Evolutionary conservation across 1,140 invertebrate species (phyloP), one percentile per base, ranked within the genome.

Genomic region (Callitettix versicolor): DNA sequence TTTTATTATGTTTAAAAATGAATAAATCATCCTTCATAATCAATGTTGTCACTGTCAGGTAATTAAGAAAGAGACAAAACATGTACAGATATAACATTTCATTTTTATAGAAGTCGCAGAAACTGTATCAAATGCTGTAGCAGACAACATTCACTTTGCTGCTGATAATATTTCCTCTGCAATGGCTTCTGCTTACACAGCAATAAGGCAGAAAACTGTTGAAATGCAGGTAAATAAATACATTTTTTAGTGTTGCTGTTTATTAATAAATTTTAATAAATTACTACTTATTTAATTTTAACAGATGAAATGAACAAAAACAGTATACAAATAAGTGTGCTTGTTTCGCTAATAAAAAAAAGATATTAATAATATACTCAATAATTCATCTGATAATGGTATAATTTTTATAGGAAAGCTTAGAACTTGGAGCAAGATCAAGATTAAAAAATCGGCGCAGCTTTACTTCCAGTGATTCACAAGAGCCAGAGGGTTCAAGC

Each of bases 131-230:
- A 70, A 66, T 20, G 71, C 69, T 18, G 73, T 76, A 5, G 71
- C 71, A 1, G 73, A 73, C 46, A 76, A 76, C 60, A 60, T 70
- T 20, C 63, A 68, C 49, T 66, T 65, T 42, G 67, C 66, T 26
- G 64, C 65, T 20, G 65, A 64, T 43, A 67, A 64, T 40, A 54
- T 65, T 2, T 49, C 60, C 11, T 55, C 30, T 9, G 68, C 63
- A 17, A 71, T 75, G 9, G 68, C 66, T 12, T 74, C 69, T n/a
- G 71, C 73, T 1, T 76, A 72, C 59, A 75, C 73, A 1, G 69
- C 71, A 3, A 64, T 76, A 50, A 63, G 70, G 1, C 74, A 76
- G 56, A 75, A 72, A 49, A 76, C 75, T 3, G 67, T 73, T n/a
- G 72, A 74, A 54, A 69, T 76, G 43, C 74, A 76, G 60, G 74